A percentile compares a stretch with the other conserved stretches of the same genome.
These are phyloP conservation scores for Rugalucina vietnamica DNA, from an alignment of 2,888 invertebrate species.

Conservation along the genomic window DNA sequence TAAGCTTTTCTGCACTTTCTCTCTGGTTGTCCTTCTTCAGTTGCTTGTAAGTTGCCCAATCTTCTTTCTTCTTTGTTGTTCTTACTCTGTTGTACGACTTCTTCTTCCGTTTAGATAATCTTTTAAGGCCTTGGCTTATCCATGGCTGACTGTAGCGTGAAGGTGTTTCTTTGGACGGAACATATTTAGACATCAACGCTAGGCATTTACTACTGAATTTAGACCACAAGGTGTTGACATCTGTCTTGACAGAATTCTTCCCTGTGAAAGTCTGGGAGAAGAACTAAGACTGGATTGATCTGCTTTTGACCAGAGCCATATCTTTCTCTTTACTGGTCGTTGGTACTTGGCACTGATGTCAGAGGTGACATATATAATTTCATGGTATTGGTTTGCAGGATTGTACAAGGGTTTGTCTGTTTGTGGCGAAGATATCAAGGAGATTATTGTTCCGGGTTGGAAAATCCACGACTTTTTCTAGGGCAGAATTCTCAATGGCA, in stretches of 20 bases:
- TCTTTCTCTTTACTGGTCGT: background rate
- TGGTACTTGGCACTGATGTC: background rate
- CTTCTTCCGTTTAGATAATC: slow-evolving; percentile 3
- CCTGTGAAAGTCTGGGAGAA: slow-evolving; percentile 4
- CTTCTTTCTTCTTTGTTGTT: background rate
- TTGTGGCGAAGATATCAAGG: slow-evolving; percentile 31
- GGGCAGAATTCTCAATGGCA: background rate
- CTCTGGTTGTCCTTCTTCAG: background rate
- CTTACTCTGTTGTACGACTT: slow-evolving; percentile 1
- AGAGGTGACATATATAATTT: background rate
- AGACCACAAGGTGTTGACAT: background rate
- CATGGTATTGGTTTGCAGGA: slow-evolving; percentile 21
- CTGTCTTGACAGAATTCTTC: background rate
- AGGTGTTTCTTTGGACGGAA: slow-evolving; percentile 4
- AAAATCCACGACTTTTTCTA: slow-evolving; percentile 1
- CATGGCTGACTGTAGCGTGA: background rate
- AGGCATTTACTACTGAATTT: background rate
- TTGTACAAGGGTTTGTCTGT: slow-evolving; percentile 26
- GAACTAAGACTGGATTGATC: background rate
- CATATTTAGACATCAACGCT: background rate
- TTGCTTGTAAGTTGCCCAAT: background rate
- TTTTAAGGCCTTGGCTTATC: background rate
- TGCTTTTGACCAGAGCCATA: slow-evolving; percentile 10
- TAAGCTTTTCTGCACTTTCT: background rate
- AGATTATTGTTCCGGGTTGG: slow-evolving; percentile 19